Conservation (phyloP, 1,140 invertebrate species). For the Lasaia peninsularis region DNA sequence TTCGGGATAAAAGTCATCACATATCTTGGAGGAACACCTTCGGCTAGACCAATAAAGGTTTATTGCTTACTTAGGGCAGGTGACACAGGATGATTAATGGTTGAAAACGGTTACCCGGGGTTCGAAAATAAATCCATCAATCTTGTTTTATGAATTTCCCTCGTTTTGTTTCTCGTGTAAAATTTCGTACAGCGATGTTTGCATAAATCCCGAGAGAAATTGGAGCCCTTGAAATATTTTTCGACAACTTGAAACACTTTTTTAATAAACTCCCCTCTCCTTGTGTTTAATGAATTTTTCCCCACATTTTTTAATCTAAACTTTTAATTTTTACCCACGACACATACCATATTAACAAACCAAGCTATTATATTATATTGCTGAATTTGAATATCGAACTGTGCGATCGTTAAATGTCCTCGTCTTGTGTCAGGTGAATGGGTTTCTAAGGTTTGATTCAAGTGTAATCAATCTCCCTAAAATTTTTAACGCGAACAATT, state of each 20-base stretch:
- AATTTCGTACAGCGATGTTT: conserved; percentile 22
- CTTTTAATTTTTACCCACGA: too few relatives aligned
- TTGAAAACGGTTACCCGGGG: conserved; percentile 31
- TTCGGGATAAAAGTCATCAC: conserved; percentile 2
- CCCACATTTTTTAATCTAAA: too few relatives aligned
- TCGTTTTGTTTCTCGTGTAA: conserved; percentile 25
- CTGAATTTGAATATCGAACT: too few relatives aligned
- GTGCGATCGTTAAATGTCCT: too few relatives aligned
- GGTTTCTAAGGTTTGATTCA: too few relatives aligned
- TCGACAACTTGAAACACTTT: conserved; percentile 6
- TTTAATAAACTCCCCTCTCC: background rate
- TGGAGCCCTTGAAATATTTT: background rate
- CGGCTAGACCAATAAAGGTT: conserved; percentile 29
- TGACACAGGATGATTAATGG: conserved; percentile 39
- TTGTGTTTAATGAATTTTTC: background rate
- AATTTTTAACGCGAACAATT: too few relatives aligned
- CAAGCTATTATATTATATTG: too few relatives aligned
- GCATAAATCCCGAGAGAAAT: background rate
- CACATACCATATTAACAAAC: too few relatives aligned
- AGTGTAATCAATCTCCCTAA: too few relatives aligned
- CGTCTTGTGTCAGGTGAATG: too few relatives aligned
- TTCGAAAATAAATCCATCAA: conserved; percentile 42
- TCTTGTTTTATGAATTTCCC: conserved; percentile 32
- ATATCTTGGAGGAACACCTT: background rate
- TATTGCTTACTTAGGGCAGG: conserved; percentile 40